Percentiles rank a stretch among this genome's conserved stretches.
Conservation (phyloP, 2,113 vertebrate species). For the Urocynchramus pylzowi region DNA sequence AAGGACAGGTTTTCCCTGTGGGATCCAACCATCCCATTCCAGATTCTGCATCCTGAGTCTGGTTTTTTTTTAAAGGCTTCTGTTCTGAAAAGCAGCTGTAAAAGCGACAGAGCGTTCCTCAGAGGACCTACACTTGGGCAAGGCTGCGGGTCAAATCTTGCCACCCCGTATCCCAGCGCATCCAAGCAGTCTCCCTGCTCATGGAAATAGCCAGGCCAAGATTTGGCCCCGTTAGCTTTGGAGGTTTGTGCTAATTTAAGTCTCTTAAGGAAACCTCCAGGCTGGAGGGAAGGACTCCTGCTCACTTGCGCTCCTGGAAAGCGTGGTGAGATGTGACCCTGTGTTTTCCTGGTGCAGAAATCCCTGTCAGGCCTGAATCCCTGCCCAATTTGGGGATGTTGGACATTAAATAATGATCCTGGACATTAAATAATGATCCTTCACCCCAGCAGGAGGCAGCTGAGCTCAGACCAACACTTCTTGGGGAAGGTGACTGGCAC, state of each 20-base stretch:
- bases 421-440: not conserved
- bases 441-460: not conserved
- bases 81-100: not conserved
- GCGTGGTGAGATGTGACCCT: fast-evolving
- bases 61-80: not conserved
- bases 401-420: not conserved
- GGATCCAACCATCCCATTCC: not conserved
- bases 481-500: not conserved
- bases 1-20: not conserved
- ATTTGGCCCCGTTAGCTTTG: not conserved
- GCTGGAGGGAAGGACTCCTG: not conserved
- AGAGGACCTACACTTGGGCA: not conserved
- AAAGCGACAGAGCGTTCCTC: not conserved
- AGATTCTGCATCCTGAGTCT: not conserved
- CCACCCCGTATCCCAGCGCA: not conserved
- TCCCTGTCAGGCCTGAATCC: fast-evolving
- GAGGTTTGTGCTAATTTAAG: not conserved
- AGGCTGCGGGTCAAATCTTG: not conserved
- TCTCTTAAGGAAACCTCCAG: not conserved
- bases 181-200: not conserved
- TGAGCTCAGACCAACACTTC: not conserved
- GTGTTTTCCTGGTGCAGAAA: not conserved
- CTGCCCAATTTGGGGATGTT: not conserved
- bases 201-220: not conserved
- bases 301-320: not conserved